Conservation (phyloP, 1,140 invertebrate species). For the Whitmania pigra region DNA sequence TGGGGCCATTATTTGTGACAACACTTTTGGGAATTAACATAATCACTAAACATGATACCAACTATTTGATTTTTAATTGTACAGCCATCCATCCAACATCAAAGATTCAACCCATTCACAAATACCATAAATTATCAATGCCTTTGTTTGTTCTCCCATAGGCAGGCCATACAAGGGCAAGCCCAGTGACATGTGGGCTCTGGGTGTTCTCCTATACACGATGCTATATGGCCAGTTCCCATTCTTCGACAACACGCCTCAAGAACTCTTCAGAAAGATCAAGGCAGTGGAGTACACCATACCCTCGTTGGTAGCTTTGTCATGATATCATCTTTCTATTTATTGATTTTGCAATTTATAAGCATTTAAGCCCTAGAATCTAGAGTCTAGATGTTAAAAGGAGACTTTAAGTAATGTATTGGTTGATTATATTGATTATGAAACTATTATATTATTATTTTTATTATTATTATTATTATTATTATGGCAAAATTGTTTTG, state of each 20-base stretch:
- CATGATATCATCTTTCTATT: neutral
- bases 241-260: conserved; percentile 64
- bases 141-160: conserved; percentile 33
- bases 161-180: conserved; percentile 50
- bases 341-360: neutral
- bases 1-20: too few relatives aligned
- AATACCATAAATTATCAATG: neutral
- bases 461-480: too few relatives aligned
- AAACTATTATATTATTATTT: too few relatives aligned
- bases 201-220: conserved; percentile 67
- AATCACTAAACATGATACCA: too few relatives aligned
- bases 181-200: conserved; percentile 73
- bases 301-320: conserved; percentile 46
- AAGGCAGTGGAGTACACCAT: conserved; percentile 55
- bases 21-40: too few relatives aligned
- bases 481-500: too few relatives aligned
- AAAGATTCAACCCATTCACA: neutral
- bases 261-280: conserved; percentile 67
- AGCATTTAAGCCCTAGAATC: too few relatives aligned
- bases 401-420: too few relatives aligned
- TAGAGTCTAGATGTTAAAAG: too few relatives aligned
- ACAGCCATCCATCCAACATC: too few relatives aligned
- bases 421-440: too few relatives aligned
- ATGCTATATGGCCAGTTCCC: conserved; percentile 78
- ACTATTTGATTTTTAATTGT: too few relatives aligned